phyloP scores from a whole-genome alignment of 2,113 vertebrate species.

The Calcarius ornatus region DNA sequence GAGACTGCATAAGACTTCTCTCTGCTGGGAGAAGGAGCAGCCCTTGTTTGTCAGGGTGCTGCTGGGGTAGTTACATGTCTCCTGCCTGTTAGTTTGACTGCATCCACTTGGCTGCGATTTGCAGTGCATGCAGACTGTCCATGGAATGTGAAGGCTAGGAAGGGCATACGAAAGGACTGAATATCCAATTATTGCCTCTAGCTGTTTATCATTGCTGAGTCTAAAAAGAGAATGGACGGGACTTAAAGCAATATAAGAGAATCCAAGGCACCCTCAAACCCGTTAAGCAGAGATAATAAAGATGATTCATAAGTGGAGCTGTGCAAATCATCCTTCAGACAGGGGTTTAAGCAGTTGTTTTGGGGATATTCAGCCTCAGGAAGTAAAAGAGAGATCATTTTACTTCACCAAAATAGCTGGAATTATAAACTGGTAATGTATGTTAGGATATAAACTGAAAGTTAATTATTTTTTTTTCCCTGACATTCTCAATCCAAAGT shows the following conservation, averaged over 20 bases:
- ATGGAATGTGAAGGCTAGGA: neutral
- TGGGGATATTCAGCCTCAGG: neutral
- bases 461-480: neutral
- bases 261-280: neutral
- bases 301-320: neutral
- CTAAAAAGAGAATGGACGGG: neutral
- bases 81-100: neutral
- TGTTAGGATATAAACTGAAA: neutral
- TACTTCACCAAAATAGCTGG: neutral
- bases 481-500: neutral
- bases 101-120: neutral
- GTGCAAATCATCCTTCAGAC: neutral
- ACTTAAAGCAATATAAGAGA: conserved; percentile 6
- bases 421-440: neutral
- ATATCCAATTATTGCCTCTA: neutral
- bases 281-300: conserved; percentile 29
- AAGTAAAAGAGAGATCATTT: neutral
- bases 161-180: neutral
- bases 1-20: neutral
- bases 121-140: neutral
- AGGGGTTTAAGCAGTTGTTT: neutral
- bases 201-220: neutral
- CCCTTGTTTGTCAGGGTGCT: neutral
- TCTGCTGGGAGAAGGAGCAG: neutral
- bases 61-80: neutral